A percentile compares a stretch with the other conserved stretches of the same genome.
Evolutionary conservation across 2,888 invertebrate genomes (phyloP).

Genomic region (Cantharis rustica): DNA sequence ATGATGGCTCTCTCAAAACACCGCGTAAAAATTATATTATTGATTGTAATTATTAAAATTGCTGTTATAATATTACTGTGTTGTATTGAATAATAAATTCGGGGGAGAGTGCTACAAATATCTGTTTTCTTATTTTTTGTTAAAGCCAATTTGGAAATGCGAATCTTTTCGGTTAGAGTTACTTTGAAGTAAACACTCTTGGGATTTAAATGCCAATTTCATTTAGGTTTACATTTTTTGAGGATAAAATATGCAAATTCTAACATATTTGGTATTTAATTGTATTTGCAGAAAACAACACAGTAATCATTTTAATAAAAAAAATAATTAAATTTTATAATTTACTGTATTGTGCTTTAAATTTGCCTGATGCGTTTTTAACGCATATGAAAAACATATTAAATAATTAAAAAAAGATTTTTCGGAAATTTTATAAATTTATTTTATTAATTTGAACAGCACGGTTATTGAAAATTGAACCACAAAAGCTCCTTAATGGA

Average conservation of each 20-base stretch:
- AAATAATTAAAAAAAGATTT: background rate
- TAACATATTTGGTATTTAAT: background rate
- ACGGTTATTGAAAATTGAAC: background rate
- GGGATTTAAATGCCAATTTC: conserved; percentile 1
- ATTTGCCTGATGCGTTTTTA: background rate
- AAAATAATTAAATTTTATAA: background rate
- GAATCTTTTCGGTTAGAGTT: background rate
- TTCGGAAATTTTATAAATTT: background rate
- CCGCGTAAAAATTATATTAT: background rate
- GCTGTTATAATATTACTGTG: background rate
- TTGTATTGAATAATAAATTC: background rate
- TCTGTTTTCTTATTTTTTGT: background rate
- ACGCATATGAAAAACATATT: background rate
- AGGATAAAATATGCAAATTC: background rate
- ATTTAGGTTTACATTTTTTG: background rate
- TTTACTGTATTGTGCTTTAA: background rate
- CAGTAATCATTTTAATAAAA: background rate
- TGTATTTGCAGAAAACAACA: background rate
- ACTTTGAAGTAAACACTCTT: background rate
- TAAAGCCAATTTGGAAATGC: background rate
- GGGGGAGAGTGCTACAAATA: background rate
- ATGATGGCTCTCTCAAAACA: background rate
- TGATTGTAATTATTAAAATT: background rate
- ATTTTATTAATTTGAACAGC: background rate
- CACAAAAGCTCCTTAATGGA: background rate